Percentiles rank a stretch among this genome's conserved stretches.
These are phyloP conservation scores for Rhombomys opimus DNA, from an alignment of 2,113 vertebrate species.

Conservation along the genomic window DNA sequence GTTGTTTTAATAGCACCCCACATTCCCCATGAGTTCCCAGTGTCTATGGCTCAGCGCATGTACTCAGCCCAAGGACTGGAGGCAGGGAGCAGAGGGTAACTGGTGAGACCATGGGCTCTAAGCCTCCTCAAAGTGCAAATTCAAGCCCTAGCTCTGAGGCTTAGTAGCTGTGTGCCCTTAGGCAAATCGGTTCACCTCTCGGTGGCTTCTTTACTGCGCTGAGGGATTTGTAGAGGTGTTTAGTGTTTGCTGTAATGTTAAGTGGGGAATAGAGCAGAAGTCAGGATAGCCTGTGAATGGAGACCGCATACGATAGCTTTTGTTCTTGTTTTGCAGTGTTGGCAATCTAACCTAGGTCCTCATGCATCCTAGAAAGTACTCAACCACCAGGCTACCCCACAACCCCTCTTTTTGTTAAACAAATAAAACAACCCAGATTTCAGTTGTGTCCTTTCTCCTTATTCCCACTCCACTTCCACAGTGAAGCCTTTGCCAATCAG, in stretches of 20 bases:
- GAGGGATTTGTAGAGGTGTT: not conserved
- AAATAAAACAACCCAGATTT: not conserved
- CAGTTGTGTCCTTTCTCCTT: not conserved
- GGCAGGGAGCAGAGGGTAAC: not conserved
- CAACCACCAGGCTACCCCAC: not conserved
- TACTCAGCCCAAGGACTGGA: no score
- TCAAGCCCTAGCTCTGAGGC: not conserved
- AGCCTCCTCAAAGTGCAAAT: not conserved
- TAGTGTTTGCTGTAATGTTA: not conserved
- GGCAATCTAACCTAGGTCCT: not conserved
- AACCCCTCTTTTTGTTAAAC: not conserved
- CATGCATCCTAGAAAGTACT: not conserved
- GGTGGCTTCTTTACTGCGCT: not conserved
- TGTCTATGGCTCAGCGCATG: not conserved
- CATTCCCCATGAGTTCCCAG: not conserved
- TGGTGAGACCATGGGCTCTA: not conserved
- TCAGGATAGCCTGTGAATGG: not conserved
- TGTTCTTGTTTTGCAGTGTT: not conserved
- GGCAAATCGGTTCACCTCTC: constrained; percentile 32
- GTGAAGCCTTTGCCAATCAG: not conserved
- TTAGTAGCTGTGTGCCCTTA: not conserved
- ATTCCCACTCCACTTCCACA: no score
- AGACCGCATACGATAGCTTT: not conserved
- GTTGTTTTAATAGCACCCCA: not conserved
- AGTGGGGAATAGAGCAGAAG: not conserved